Percentiles rank a stretch among this genome's conserved stretches.
Conservation (phyloP, 2,797 vertebrate genomes). For the Sylvia borin region DNA sequence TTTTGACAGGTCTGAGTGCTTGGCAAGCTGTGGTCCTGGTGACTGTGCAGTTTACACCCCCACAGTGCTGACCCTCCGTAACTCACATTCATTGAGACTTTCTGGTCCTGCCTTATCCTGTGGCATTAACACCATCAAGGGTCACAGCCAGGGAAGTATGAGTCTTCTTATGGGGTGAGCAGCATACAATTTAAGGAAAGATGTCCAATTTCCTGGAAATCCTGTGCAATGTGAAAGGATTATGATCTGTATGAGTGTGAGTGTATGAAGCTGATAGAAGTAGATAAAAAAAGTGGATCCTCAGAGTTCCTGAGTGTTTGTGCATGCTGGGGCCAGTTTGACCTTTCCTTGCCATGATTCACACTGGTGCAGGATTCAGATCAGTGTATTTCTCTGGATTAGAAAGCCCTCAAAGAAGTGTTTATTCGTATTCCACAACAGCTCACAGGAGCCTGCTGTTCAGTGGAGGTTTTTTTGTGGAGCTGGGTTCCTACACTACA, state of each 20-base stretch:
- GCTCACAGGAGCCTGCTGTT: background rate
- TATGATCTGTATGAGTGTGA: background rate
- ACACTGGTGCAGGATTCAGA: background rate
- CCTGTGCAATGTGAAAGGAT: background rate
- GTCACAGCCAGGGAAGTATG: background rate
- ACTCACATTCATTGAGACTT: background rate
- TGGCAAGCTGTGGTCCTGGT: background rate
- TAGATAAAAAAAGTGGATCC: background rate
- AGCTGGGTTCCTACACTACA: background rate
- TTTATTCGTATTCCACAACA: background rate
- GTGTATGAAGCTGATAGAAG: background rate
- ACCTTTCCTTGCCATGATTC: background rate
- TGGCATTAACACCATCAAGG: accelerated
- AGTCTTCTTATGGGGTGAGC: background rate
- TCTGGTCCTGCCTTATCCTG: background rate
- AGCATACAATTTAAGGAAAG: constrained; percentile 10
- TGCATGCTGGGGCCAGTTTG: accelerated
- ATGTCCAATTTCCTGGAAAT: constrained; percentile 20
- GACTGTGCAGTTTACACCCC: background rate
- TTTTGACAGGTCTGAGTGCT: accelerated
- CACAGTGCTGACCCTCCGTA: background rate
- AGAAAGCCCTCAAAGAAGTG: background rate
- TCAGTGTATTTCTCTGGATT: background rate
- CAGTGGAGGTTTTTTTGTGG: background rate
- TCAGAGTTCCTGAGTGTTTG: background rate